Conservation (phyloP, 92 coral and sea anemone genomes). For the Heliopora coerulea region DNA sequence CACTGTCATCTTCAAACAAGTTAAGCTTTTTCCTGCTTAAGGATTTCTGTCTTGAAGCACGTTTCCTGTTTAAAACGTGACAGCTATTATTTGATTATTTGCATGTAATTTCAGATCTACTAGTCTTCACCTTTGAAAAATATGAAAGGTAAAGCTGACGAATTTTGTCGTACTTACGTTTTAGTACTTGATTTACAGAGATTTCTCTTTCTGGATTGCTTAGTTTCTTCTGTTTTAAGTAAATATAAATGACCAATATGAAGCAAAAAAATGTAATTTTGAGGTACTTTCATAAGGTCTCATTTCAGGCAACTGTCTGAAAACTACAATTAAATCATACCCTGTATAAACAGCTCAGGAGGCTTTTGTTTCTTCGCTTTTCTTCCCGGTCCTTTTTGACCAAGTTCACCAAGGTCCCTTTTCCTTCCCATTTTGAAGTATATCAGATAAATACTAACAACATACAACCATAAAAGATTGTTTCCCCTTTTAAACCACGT, state of each 20-base stretch:
- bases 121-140: too few relatives aligned
- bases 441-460: too few relatives aligned
- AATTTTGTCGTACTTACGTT: too few relatives aligned
- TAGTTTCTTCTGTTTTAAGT: too few relatives aligned
- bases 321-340: neutral
- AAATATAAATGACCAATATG: neutral
- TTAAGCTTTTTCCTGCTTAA: conserved; percentile 23
- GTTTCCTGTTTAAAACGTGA: conserved; percentile 25
- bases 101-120: too few relatives aligned
- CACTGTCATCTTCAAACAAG: conserved; percentile 65
- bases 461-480: too few relatives aligned
- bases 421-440: conserved; percentile 58
- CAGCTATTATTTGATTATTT: too few relatives aligned
- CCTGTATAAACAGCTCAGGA: conserved; percentile 21
- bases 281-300: neutral
- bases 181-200: too few relatives aligned
- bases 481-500: too few relatives aligned
- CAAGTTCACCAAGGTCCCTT: conserved; percentile 48
- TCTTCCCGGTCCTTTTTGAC: conserved; percentile 90
- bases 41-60: neutral
- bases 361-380: conserved; percentile 74
- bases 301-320: neutral
- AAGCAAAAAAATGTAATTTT: neutral
- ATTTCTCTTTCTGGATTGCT: too few relatives aligned
- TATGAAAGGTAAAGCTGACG: too few relatives aligned